Percentiles rank a stretch among this genome's conserved stretches.
These are phyloP conservation scores for Pilophorus perplexus DNA, from an alignment of 2,888 invertebrate species.

Conservation along the genomic window DNA sequence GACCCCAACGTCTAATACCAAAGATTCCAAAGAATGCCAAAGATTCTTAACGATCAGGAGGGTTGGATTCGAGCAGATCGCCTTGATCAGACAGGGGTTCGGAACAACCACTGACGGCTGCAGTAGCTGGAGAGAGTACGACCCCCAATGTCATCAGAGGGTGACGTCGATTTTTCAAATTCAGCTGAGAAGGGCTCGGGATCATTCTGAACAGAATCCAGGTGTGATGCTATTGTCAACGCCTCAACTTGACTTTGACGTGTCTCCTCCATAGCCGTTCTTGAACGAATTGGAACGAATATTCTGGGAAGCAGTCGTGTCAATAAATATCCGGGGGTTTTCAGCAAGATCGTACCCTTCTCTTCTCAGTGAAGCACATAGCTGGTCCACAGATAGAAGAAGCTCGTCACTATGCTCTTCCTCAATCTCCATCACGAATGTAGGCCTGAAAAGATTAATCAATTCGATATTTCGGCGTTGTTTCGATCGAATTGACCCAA, in stretches of 20 bases:
- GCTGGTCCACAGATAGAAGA: neutral
- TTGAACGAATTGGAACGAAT: no score
- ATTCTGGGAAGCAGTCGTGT: neutral
- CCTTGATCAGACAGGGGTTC: neutral
- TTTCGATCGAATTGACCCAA: conserved; percentile 1
- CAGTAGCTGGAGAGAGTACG: neutral
- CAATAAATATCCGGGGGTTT: neutral
- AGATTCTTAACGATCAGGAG: no score
- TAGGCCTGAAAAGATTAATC: neutral
- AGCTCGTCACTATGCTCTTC: neutral
- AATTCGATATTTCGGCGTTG: neutral
- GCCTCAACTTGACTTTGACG: no score
- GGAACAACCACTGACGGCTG: neutral
- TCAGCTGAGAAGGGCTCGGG: no score
- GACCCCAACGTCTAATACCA: no score
- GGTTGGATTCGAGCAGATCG: neutral
- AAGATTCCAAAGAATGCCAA: no score
- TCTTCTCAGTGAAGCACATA: conserved; percentile 1
- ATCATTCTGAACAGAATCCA: no score
- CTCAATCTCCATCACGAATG: conserved; percentile 7
- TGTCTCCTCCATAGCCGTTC: no score
- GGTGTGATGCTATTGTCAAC: no score
- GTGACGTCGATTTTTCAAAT: neutral
- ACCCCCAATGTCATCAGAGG: conserved; percentile 5
- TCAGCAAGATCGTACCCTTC: neutral